These are phyloP conservation scores for Perccottus glenii DNA, from an alignment of 2,113 vertebrate species.

Conservation along the genomic window DNA sequence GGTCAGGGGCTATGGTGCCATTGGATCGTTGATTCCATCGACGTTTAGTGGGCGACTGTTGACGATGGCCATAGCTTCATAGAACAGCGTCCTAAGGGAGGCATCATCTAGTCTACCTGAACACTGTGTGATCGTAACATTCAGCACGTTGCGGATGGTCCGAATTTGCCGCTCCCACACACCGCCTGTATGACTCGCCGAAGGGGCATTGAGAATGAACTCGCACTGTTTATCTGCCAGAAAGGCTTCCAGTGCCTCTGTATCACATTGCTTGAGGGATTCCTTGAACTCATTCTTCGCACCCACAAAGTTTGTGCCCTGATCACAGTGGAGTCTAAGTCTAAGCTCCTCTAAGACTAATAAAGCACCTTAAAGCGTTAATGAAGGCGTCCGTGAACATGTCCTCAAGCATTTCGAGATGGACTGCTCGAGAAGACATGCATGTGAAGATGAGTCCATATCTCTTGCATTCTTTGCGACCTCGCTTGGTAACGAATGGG, in stretches of 20 bases:
- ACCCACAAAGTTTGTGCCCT: conserved; percentile 33
- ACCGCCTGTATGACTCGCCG: conserved; percentile 32
- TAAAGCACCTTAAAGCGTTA: conserved; percentile 24
- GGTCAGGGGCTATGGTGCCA: neutral
- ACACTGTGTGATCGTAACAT: neutral
- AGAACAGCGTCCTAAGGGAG: conserved; percentile 9
- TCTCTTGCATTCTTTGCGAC: neutral
- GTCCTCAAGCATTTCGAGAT: conserved; percentile 36
- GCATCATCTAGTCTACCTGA: conserved; percentile 10
- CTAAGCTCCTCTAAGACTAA: conserved; percentile 8
- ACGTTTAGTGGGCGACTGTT: conserved; percentile 1
- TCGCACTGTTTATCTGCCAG: conserved; percentile 18
- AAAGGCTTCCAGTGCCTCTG: neutral
- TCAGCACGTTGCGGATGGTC: conserved; percentile 2
- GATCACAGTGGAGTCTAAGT: conserved; percentile 35
- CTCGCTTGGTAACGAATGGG: conserved; percentile 22
- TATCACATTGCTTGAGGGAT: too few relatives aligned
- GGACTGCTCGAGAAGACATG: neutral
- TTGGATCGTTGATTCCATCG: conserved; percentile 6
- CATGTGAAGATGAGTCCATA: conserved; percentile 37
- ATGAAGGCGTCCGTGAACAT: conserved; percentile 35
- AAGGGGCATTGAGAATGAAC: conserved; percentile 6
- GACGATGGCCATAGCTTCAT: conserved; percentile 1
- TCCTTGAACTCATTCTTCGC: too few relatives aligned
- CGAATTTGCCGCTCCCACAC: conserved; percentile 36